phyloP scores from a whole-genome alignment of 2,113 vertebrate genomes.

The Copsychus sechellarum region DNA sequence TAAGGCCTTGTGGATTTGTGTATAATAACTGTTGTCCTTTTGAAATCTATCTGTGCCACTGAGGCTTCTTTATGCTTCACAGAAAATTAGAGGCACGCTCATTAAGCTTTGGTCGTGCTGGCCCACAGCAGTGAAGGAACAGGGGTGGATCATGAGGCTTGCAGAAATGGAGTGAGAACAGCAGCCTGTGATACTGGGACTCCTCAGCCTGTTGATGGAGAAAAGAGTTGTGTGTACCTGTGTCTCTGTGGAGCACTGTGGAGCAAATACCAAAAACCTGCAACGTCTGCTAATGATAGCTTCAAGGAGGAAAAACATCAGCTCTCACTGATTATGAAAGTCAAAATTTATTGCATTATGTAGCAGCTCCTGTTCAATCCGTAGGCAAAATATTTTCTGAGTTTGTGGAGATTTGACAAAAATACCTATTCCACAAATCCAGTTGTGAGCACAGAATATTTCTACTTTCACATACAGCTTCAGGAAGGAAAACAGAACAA shows the following conservation, averaged over 20 bases:
- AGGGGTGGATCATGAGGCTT: not conserved
- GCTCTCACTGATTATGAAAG: not conserved
- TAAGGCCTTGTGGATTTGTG: not conserved
- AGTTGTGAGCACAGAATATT: not conserved
- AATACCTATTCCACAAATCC: not conserved
- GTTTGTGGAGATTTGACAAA: not conserved
- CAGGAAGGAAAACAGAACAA: not conserved
- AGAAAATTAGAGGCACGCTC: not conserved
- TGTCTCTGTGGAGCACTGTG: not conserved
- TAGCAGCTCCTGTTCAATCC: not conserved
- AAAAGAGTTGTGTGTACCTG: not conserved
- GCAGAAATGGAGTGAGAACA: not conserved
- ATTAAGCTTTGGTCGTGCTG: not conserved
- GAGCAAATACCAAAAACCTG: not conserved
- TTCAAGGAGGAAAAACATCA: not conserved
- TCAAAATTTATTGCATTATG: not conserved
- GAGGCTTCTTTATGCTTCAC: not conserved
- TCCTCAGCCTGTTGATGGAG: not conserved
- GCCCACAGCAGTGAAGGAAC: not conserved
- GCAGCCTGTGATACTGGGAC: not conserved
- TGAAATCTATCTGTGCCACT: not conserved
- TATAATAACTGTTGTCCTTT: not conserved
- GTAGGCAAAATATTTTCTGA: not conserved
- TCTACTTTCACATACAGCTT: not conserved
- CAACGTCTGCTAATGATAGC: not conserved